Evolutionary conservation across 2,113 vertebrate genomes (phyloP).

Genomic region (Hippolais icterina): DNA sequence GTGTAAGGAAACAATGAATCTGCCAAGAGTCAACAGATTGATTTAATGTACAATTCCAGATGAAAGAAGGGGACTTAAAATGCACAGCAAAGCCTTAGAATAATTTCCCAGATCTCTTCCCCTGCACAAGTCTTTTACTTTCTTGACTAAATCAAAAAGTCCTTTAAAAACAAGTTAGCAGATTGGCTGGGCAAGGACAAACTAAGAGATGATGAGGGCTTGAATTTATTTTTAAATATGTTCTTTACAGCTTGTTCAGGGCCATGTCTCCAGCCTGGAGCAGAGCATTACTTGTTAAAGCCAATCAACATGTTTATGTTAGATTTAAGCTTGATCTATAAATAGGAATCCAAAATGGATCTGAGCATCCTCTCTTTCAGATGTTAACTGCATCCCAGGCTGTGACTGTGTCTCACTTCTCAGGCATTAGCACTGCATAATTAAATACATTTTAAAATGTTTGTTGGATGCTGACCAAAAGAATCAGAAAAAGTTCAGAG

Average conservation of each 20-base stretch:
- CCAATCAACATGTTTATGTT: neutral
- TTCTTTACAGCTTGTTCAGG: neutral
- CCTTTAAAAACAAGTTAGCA: neutral
- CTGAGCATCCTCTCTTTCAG: neutral
- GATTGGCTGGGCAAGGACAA: neutral
- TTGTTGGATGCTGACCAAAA: neutral
- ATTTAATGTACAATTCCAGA: conserved; percentile 18
- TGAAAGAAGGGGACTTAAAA: neutral
- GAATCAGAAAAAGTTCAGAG: neutral
- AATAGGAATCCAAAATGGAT: neutral
- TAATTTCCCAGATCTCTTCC: neutral
- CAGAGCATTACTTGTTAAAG: neutral
- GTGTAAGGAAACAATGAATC: neutral
- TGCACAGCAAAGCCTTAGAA: neutral
- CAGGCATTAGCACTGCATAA: neutral
- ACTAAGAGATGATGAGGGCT: neutral
- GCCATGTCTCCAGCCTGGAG: neutral
- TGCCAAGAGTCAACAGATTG: conserved; percentile 2
- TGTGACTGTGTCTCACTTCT: neutral
- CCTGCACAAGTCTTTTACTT: neutral
- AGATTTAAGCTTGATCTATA: neutral
- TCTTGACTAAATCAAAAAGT: neutral
- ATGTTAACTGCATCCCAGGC: neutral
- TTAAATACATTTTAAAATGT: neutral
- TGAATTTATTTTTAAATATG: conserved; percentile 9